Evolutionary conservation across 1,140 invertebrate species (phyloP).

Genomic region (Drosophila asahinai): DNA sequence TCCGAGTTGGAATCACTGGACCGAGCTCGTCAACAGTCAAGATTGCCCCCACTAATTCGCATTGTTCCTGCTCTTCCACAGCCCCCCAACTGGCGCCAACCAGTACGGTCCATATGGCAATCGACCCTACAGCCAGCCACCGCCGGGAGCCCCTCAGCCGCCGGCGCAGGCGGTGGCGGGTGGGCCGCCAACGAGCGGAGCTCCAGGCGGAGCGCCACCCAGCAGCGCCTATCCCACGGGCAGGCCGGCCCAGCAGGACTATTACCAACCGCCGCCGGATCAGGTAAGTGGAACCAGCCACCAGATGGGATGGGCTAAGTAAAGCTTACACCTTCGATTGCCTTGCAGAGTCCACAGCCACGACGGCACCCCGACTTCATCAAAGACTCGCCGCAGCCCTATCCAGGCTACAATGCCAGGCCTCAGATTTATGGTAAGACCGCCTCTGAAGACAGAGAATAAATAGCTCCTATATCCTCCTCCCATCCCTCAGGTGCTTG

Average conservation of each 20-base stretch:
- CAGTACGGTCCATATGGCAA: constrained; percentile 80
- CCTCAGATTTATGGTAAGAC: constrained; percentile 86
- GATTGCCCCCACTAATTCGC: constrained; percentile 3
- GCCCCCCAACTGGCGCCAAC: constrained; percentile 78
- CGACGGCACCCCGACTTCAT: constrained; percentile 94
- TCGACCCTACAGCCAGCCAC: constrained; percentile 79
- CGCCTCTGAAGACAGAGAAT: too few relatives aligned
- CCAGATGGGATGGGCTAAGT: neutral
- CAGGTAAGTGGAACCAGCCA: constrained; percentile 80
- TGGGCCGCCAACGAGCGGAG: constrained; percentile 70
- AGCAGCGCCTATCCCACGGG: constrained; percentile 86
- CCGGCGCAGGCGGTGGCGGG: constrained; percentile 67
- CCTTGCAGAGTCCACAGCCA: constrained; percentile 86
- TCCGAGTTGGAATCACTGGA: constrained; percentile 33
- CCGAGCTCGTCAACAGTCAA: neutral
- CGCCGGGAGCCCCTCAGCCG: constrained; percentile 73
- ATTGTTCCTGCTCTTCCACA: constrained; percentile 16
- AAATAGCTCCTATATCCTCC: neutral
- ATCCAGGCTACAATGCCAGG: constrained; percentile 87
- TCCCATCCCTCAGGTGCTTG: constrained; percentile 85
- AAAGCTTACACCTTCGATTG: constrained; percentile 3
- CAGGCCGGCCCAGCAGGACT: constrained; percentile 88
- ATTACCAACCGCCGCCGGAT: constrained; percentile 87
- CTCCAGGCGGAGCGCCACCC: constrained; percentile 77
- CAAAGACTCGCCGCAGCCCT: constrained; percentile 90